phyloP scores from a whole-genome alignment of 2,888 invertebrate genomes.

The Stenotaenia linearis region DNA sequence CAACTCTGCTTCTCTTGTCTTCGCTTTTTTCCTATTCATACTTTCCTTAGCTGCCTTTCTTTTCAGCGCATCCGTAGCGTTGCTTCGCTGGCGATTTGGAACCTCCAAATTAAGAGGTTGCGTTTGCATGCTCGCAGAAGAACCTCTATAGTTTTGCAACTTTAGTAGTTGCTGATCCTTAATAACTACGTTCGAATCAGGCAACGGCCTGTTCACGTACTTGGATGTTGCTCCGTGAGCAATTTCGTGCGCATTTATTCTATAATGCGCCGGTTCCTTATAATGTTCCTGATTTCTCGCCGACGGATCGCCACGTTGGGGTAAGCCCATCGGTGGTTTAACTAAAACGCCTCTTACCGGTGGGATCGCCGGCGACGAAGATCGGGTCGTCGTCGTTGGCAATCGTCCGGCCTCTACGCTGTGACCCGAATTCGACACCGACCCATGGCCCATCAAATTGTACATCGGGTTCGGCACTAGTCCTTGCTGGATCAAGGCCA shows the following conservation, averaged over 20 bases:
- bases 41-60: constrained; percentile 29
- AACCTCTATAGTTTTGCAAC: neutral
- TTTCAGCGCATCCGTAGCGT: neutral
- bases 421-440: neutral
- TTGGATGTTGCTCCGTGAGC: neutral
- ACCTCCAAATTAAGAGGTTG: constrained; percentile 64
- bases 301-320: neutral
- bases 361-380: neutral
- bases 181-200: neutral
- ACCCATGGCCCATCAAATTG: constrained; percentile 29
- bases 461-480: constrained; percentile 49
- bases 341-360: neutral
- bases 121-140: constrained; percentile 53
- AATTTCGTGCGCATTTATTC: neutral
- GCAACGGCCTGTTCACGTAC: neutral
- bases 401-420: neutral
- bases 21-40: constrained; percentile 30
- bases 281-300: neutral
- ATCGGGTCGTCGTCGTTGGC: neutral
- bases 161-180: neutral
- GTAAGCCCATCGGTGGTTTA: neutral
- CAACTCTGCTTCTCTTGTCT: neutral
- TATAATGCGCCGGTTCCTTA: neutral
- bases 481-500: constrained; percentile 46
- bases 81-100: constrained; percentile 54